Base-by-base conservation (phyloP, 2,113 vertebrate species). In the Anguilla rostrata region DNA sequence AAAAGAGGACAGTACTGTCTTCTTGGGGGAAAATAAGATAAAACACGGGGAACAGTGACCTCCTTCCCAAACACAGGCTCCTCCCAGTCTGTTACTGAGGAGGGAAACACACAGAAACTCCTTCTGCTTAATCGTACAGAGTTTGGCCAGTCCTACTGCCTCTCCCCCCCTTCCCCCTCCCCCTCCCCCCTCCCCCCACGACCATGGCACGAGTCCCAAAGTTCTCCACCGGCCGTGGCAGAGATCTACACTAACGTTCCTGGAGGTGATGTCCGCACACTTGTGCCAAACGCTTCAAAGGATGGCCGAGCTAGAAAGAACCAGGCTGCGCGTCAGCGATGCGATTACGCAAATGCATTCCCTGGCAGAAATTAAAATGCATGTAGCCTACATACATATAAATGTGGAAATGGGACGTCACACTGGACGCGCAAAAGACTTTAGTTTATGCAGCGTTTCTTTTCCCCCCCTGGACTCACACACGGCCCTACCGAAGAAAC, bases 301-400 rank as follows among this genome's bases (percentile, higher is more conserved):
- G 34, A 29, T 7, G 60, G 60, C 60, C 22, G 60, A 29, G 8
- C 0, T 29, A 29, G 9, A 12, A 2, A 11, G n/a, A 75, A 75
- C 6, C 20, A 26, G 26, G 22, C 22, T 6, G 26, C 34, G 66
- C 14, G 63, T 71, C 26, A 71, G 15, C 8, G 26, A 12, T 8
- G 34, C 34, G 22, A 75, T 75, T 63, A 63, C 22, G 60, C 22
- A 75, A 75, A 34, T 29, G 22, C 34, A 29, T 75, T 20, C 66
- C 9, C n/a, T 34, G n/a, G 66, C 22, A 75, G n/a, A 75, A 29
- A 75, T 75, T 75, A 75, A 75, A 20, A 75, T 75, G 66, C 66
- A 63, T 63, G 60, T 26, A 63, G 66, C 66, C 26, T 75, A 75
- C 66, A 75, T 75, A 29, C 66, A 75, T 75, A 75, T 75, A 75